These are phyloP conservation scores for Pelecanoides urinatrix DNA, from an alignment of 2,113 vertebrate species.

Conservation along the genomic window DNA sequence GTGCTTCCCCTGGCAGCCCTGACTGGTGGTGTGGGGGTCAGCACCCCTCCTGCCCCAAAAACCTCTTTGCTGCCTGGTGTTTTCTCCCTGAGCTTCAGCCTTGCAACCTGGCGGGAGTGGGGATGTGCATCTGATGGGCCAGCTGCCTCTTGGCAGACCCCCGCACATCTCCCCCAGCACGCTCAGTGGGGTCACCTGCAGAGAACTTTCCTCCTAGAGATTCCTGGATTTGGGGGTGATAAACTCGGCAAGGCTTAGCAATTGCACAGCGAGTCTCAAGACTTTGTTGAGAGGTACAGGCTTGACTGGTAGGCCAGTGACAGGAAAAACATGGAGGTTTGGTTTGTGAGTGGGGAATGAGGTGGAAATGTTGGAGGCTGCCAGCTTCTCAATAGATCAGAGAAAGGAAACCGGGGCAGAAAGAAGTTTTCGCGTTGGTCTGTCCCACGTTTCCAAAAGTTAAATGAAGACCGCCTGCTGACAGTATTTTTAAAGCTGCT, in stretches of 20 bases:
- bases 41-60: neutral
- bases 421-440: rapidly evolving
- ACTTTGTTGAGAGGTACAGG: neutral
- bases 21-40: neutral
- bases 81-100: neutral
- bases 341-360: neutral
- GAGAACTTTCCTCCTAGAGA: rapidly evolving
- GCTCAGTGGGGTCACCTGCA: neutral
- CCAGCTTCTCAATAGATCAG: neutral
- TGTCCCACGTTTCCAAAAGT: neutral
- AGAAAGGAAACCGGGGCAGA: neutral
- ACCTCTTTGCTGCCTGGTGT: neutral
- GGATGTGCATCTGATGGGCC: neutral
- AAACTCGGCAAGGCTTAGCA: neutral
- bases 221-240: too few species aligned
- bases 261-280: rapidly evolving
- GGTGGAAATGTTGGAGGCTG: neutral
- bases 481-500: neutral
- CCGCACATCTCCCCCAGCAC: neutral
- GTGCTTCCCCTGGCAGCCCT: neutral
- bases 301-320: neutral
- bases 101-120: rapidly evolving
- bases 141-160: rapidly evolving
- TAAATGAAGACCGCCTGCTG: neutral
- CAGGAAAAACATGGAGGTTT: neutral